Conservation (phyloP, 2,797 vertebrate genomes). For the Thamnophis elegans region DNA sequence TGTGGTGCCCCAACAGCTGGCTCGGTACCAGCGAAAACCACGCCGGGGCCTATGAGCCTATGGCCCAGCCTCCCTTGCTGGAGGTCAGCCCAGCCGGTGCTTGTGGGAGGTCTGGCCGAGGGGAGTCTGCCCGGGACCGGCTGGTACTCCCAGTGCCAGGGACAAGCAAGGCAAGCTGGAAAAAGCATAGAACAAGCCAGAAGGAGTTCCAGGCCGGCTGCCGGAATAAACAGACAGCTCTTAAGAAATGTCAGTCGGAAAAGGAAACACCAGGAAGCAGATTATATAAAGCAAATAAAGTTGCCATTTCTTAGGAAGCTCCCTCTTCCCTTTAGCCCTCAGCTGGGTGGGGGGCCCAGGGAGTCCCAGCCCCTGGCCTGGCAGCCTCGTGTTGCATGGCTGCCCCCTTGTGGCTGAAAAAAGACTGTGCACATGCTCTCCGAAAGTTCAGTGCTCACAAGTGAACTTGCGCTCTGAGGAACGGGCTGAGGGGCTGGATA, state of each 20-base stretch:
- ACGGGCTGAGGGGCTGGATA: neutral
- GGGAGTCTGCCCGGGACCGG: neutral
- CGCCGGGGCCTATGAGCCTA: neutral
- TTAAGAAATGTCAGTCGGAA: neutral
- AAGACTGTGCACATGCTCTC: neutral
- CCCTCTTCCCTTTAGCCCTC: neutral
- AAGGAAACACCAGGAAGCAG: neutral
- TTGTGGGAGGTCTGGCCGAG: neutral
- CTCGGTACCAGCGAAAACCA: neutral
- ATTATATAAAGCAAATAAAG: neutral
- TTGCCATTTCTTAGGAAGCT: neutral
- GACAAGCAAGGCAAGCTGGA: neutral
- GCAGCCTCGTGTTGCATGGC: conserved; percentile 33
- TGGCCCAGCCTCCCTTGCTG: neutral
- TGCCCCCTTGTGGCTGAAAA: conserved; percentile 67
- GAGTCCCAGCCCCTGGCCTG: no score
- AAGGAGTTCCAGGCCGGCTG: neutral
- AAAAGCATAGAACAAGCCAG: neutral
- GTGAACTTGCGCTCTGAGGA: neutral
- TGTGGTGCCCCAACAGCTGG: neutral
- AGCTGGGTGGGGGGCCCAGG: neutral
- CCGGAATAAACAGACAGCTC: neutral
- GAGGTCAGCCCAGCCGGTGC: neutral
- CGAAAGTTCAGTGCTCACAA: neutral
- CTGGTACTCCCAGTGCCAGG: neutral